phyloP scores from a whole-genome alignment of 2,797 vertebrate genomes.

The Siniperca undulata region DNA sequence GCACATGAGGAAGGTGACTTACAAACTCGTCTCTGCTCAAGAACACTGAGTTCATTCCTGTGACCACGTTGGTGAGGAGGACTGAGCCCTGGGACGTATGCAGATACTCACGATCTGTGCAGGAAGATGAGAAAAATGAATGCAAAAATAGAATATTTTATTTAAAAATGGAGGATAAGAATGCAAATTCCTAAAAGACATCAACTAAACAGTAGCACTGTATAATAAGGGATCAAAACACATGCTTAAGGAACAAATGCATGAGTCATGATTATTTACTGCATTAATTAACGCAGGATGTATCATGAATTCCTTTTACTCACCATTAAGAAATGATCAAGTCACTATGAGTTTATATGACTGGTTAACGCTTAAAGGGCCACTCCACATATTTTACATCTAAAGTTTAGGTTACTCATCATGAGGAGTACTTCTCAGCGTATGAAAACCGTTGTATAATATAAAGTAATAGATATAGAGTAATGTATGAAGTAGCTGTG shows the following conservation, averaged over 20 bases:
- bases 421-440: not conserved
- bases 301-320: not conserved
- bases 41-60: conserved; percentile 71
- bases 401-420: not conserved
- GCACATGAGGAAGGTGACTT: conserved; percentile 57
- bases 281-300: not conserved
- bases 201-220: not conserved
- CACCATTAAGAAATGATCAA: not conserved
- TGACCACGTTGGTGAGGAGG: conserved; percentile 82
- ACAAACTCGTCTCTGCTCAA: conserved; percentile 88
- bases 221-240: no score
- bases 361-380: not conserved
- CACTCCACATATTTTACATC: not conserved
- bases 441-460: not conserved
- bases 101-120: conserved; percentile 92
- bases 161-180: not conserved
- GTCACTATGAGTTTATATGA: not conserved
- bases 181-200: not conserved
- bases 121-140: not conserved
- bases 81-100: conserved; percentile 83
- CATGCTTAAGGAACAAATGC: not conserved
- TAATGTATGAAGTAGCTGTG: not conserved
- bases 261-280: not conserved
- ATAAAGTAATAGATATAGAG: not conserved
- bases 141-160: not conserved